Evolutionary conservation across 2,113 vertebrate genomes (phyloP), one percentile per base, ranked within the genome.

Genomic region (Pelobates fuscus): DNA sequence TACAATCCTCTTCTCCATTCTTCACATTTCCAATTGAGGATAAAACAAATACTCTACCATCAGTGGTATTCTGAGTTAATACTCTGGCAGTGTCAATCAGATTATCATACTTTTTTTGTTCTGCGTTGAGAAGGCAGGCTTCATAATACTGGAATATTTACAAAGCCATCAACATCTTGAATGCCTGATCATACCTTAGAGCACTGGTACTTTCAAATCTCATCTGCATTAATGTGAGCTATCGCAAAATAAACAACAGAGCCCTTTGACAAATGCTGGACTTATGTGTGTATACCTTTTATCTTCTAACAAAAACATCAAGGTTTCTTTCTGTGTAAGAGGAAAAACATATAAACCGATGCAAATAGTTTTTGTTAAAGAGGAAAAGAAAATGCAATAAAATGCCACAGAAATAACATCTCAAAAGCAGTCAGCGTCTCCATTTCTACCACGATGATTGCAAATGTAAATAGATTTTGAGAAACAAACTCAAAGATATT

Each of bases 401-500:
- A 37, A 37, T 37, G 32, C 10, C 32, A 37, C 32, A 10, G 32
- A 37, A 62, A 62, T 21, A 73, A 63, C 46, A 70, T 70, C 23
- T 44, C 21, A 17, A 20, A 32, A 11, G 29, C 67, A 26, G 24
- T 29, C 49, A 8, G n/a, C 21, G 25, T 20, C 30, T 57, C 29
- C 17, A 43, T 58, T 58, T 75, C 8, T 4, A 10, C 37, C 24
- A 27, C 14, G 14, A 66, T 58, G 23, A 67, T 46, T 44, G 63
- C 17, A 25, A 30, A 67, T 67, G 17, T 59, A 67, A 75, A 67
- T 25, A 24, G 54, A 49, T 74, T 74, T 26, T 23, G 49, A 66
- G 37, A 66, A 65, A 66, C 61, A 65, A 46, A 43, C 52, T 44
- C 12, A 44, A 3, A 0, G 21, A 20, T 65, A 75, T 67, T 75